Percentiles rank a stretch among this genome's conserved stretches.
These are phyloP conservation scores for Sycophaga agraensis DNA, from an alignment of 1,140 invertebrate genomes.

Conservation along the genomic window DNA sequence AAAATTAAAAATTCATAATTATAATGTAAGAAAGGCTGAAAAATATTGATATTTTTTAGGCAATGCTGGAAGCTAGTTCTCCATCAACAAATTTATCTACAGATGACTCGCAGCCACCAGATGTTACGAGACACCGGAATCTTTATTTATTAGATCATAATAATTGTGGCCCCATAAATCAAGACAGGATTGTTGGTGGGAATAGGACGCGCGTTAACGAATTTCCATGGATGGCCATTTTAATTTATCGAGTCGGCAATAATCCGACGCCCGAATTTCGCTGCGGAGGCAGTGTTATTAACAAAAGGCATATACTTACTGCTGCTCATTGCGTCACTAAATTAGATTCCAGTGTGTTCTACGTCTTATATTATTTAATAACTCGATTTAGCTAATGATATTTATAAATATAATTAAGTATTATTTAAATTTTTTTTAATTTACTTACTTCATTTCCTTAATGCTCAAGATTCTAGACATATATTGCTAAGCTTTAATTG, in stretches of 20 bases:
- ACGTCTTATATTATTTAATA: too few relatives aligned
- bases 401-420: too few relatives aligned
- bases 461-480: too few relatives aligned
- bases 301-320: conserved; percentile 67
- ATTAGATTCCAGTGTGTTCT: conserved; percentile 43
- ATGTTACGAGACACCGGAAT: conserved; percentile 61
- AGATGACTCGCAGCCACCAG: conserved; percentile 38
- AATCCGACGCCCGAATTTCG: conserved; percentile 54
- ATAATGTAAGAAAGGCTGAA: too few relatives aligned
- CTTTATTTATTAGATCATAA: conserved; percentile 51
- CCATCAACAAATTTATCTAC: too few relatives aligned
- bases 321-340: conserved; percentile 69
- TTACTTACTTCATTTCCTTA: too few relatives aligned
- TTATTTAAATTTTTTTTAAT: too few relatives aligned
- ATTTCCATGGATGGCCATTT: conserved; percentile 69
- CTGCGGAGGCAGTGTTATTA: conserved; percentile 70
- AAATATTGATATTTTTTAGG: too few relatives aligned
- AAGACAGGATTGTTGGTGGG: conserved; percentile 60
- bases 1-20: background rate
- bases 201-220: conserved; percentile 62
- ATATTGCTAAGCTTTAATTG: too few relatives aligned
- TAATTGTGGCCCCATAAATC: conserved; percentile 48
- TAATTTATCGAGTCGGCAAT: conserved; percentile 52
- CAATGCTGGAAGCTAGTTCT: too few relatives aligned
- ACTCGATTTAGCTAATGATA: too few relatives aligned